Evolutionary conservation across 2,113 vertebrate species (phyloP), one percentile per base, ranked within the genome.

Genomic region (Cheirogaleus medius): DNA sequence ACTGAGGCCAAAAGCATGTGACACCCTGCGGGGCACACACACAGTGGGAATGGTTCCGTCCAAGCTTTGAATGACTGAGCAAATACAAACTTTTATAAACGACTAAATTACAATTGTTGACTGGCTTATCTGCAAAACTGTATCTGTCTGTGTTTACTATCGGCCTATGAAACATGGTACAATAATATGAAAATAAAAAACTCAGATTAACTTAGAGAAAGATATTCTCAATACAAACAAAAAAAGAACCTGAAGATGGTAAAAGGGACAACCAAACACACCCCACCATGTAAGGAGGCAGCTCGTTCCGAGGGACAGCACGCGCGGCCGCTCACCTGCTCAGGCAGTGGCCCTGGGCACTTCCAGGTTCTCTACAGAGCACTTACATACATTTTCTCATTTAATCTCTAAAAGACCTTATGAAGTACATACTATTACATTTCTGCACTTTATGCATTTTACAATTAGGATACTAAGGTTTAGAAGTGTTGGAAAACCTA

Each of bases 261-360:
- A 54, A 71, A 89, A 20, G 39, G 10, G 11, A 17, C 0, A 0
- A 1, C 39, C n/a, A 74, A 49, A 9, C 39, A 58, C 4, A 44
- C 44, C 47, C 14, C 8, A 29, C n/a, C 74, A 37, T 6, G 6
- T 47, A 39, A 29, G 0, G 15, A 63, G 37, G 87, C 9, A 18
- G 25, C 4, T 14, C 0, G 17, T 47, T 63, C 44, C 2, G 25
- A 20, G 37, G 37, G 52, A 60, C 15, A 18, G 23, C 34, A n/a
- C 0, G 0, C 5, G 11, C 3, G 21, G 6, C 7, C 3, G 0
- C 4, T 32, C 0, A 13, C 21, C 13, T 49, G 77, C 58, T 76
- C 37, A 47, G 42, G 69, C n/a, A n/a, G n/a, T 23, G 25, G 39
- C 66, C 39, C 20, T 29, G 0, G 2, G 25, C 10, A 42, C 42